phyloP scores from a whole-genome alignment of 2,888 invertebrate genomes.

The Polydrusus pterygomalis region DNA sequence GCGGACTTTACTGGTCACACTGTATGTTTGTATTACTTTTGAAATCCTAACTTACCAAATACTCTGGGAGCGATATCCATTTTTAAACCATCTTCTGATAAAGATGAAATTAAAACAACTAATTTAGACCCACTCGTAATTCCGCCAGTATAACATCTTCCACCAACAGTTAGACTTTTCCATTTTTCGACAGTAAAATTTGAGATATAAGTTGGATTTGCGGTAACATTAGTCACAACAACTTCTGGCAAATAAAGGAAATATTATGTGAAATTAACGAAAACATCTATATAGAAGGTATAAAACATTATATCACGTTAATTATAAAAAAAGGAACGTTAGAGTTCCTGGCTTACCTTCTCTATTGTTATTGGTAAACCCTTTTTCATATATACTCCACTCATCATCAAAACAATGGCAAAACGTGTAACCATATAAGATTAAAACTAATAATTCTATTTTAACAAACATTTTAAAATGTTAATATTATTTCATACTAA shows the following conservation, averaged over 20 bases:
- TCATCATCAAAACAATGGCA: conserved; percentile 47
- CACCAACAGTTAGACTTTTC: conserved; percentile 60
- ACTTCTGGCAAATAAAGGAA: conserved; percentile 59
- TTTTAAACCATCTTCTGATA: background rate
- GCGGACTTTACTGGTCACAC: no score
- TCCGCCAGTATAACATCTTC: conserved; percentile 58
- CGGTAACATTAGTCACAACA: conserved; percentile 58
- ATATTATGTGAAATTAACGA: no score
- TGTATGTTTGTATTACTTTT: background rate
- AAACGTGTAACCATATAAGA: conserved; percentile 38
- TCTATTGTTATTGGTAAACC: conserved; percentile 67
- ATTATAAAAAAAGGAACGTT: no score
- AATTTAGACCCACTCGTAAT: conserved; percentile 51
- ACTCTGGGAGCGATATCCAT: conserved; percentile 41
- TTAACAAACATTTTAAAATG: conserved; percentile 9
- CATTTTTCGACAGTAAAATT: conserved; percentile 59
- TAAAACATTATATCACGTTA: no score
- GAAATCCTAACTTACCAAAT: conserved; percentile 53
- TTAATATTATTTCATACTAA: background rate
- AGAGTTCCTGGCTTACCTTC: conserved; percentile 68
- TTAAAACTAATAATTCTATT: conserved; percentile 31
- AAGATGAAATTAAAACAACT: conserved; percentile 45
- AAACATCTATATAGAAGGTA: background rate
- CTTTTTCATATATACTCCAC: conserved; percentile 69
- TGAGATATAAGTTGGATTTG: conserved; percentile 57